Evolutionary conservation across 2,113 vertebrate genomes (phyloP), one percentile per base, ranked within the genome.

Genomic region (Pleuronectes platessa): DNA sequence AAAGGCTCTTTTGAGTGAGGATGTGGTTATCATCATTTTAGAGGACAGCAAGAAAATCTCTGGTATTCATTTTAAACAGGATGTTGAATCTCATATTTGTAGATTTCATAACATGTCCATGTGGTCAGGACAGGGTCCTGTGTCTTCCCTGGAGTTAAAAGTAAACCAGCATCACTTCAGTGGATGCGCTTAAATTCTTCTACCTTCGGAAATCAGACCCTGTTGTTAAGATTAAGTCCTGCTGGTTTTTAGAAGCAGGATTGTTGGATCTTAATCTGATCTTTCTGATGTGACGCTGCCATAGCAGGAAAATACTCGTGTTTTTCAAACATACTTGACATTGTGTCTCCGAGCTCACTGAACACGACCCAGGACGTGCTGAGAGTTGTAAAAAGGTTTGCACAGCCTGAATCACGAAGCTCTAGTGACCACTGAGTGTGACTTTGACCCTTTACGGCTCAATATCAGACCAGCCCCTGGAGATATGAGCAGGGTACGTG

Each of bases 21-120:
- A 86, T 74, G 77, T 79, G 81, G 85, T 86, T 82, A 74, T 70
- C 56, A 53, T 87, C 54, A 53, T 87, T 81, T 83, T 53, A 85
- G 68, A 74, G 59, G 76, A 72, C 27, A 74, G 49, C 11, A 0
- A 51, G 9, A 53, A 53, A 53, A 53, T 73, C 42, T 49, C 71
- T 76, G 61, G 85, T 54, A 40, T 67, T 58, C 73, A 74, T 68
- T 62, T 54, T 74, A 31, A 87, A 68, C 85, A 88, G 90, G 86
- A 92, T 76, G 74, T 64, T 35, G 21, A 88, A 83, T 77, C 73
- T 76, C 80, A 78, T 18, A 37, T 76, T 88, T 74, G 74, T 67
- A 68, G 76, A 60, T 85, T 76, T 86, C 65, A 61, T 60, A 85
- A 81, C 69, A 80, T 82, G 86, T 73, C 68, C 55, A 82, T 71